Evolutionary conservation across 2,113 vertebrate species (phyloP).

Genomic region (Spilogale gracilis): DNA sequence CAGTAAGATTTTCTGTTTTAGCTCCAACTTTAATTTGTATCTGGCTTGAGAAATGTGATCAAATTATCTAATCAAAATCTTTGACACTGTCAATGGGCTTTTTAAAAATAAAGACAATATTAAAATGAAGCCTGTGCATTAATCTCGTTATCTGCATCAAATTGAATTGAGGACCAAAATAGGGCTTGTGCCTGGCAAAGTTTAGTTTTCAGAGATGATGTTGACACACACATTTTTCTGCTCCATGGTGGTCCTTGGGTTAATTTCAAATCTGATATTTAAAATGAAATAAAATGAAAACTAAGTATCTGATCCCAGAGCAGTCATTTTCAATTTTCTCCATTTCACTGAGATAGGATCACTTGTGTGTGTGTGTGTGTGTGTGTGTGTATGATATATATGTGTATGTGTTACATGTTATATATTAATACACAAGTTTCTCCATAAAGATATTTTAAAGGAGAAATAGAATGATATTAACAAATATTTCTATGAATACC

Average conservation of each 20-base stretch:
- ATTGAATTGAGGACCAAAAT: conserved; percentile 73
- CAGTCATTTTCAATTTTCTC: conserved; percentile 39
- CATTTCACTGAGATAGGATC: background rate
- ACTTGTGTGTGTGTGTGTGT: fast-evolving
- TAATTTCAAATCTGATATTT: conserved; percentile 62
- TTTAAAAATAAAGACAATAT: conserved; percentile 70
- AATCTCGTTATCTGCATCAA: conserved; percentile 70
- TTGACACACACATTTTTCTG: conserved; percentile 78
- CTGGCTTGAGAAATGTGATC: conserved; percentile 59
- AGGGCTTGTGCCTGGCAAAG: conserved; percentile 57
- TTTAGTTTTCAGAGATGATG: conserved; percentile 73
- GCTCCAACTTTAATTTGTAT: conserved; percentile 62
- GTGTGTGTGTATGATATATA: background rate
- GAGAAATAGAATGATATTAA: conserved; percentile 45
- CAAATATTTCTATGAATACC: conserved; percentile 4
- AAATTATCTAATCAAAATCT: conserved; percentile 57
- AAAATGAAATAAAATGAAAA: conserved; percentile 63
- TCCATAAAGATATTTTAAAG: background rate
- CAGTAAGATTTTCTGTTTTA: conserved; percentile 68
- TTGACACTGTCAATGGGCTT: background rate
- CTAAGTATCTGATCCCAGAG: background rate
- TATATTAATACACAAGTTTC: background rate
- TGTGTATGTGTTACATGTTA: background rate
- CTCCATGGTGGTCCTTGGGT: background rate
- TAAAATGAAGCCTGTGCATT: conserved; percentile 76